A percentile compares a stretch with the other conserved stretches of the same genome.
phyloP scores from a whole-genome alignment of 2,113 vertebrate species.

The Delphinus delphis region DNA sequence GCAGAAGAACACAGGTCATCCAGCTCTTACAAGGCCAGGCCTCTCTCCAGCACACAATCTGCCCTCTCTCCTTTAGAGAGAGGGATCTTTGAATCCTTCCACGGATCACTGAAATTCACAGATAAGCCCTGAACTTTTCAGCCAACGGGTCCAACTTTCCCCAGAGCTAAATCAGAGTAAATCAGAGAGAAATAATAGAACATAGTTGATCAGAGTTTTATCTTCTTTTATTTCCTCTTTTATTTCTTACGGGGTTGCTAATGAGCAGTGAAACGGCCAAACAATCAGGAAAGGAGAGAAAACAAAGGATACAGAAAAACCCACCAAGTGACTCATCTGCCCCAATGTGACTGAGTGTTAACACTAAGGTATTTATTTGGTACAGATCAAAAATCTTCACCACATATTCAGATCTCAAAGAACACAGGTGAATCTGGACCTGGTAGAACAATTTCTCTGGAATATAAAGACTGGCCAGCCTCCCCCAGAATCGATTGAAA shows the following conservation, averaged over 20 bases:
- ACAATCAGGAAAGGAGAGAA: background rate
- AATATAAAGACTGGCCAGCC: background rate
- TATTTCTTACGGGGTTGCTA: conserved; percentile 20
- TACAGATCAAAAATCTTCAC: background rate
- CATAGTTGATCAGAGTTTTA: background rate
- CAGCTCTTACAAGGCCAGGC: background rate
- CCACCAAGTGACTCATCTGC: background rate
- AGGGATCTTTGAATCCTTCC: background rate
- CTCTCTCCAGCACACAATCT: background rate
- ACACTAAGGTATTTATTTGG: background rate
- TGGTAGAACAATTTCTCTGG: background rate
- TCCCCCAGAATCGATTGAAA: background rate
- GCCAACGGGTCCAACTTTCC: background rate
- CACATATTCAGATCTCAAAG: conserved; percentile 4
- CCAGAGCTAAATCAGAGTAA: background rate
- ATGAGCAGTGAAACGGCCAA: background rate
- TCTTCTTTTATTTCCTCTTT: background rate
- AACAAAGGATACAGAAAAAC: background rate
- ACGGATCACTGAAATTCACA: background rate
- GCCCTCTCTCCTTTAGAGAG: background rate
- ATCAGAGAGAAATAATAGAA: conserved; percentile 2
- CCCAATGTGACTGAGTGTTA: background rate
- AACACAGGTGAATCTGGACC: conserved; percentile 28
- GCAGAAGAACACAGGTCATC: background rate
- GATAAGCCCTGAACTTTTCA: background rate